Evolutionary conservation across 2,113 vertebrate genomes (phyloP).

Genomic region (Colaptes auratus): DNA sequence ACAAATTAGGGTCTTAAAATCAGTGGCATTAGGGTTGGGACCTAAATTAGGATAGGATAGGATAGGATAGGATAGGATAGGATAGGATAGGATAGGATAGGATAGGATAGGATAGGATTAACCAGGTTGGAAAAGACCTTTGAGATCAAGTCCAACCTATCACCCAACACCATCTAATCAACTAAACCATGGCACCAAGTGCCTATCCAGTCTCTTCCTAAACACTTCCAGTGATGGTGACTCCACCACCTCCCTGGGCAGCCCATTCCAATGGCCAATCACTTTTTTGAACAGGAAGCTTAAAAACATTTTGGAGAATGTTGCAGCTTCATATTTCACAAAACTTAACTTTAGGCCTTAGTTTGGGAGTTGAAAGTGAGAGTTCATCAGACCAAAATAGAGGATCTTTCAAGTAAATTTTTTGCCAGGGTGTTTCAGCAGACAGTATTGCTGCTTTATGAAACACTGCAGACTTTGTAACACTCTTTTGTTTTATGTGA

Average conservation of each 20-base stretch:
- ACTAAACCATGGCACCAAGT: no score
- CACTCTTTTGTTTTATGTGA: not conserved
- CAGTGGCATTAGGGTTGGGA: not conserved
- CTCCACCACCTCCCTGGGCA: no score
- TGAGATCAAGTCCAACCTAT: no score
- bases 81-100: no score
- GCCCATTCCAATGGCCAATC: no score
- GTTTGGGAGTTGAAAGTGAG: not conserved
- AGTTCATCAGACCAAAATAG: not conserved
- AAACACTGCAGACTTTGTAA: not conserved
- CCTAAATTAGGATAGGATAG: not conserved
- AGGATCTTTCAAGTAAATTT: not conserved
- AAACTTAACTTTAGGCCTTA: not conserved
- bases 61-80: no score
- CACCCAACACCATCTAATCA: no score
- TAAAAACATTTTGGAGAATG: not conserved
- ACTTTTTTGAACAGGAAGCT: not conserved
- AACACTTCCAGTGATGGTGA: no score
- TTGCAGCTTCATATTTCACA: not conserved
- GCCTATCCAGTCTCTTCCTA: no score
- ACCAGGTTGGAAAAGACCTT: no score
- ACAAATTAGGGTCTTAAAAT: not conserved
- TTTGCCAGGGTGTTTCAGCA: not conserved
- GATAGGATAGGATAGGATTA: no score
- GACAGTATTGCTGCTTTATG: not conserved